These are phyloP conservation scores for Crocuta crocuta DNA, from an alignment of 2,113 vertebrate species.

Conservation along the genomic window DNA sequence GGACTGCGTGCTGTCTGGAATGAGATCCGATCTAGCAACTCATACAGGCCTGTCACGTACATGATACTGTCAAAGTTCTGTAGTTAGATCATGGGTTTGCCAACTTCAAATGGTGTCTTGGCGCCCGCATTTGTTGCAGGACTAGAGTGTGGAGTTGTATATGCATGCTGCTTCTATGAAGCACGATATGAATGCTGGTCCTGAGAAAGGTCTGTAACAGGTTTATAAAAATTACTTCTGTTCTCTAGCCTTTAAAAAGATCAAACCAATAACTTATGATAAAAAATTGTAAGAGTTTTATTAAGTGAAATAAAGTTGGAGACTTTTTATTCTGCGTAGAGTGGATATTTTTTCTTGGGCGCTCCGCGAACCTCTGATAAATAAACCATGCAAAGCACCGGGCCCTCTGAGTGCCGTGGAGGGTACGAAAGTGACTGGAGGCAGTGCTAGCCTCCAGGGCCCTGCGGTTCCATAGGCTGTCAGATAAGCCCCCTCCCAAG, in stretches of 20 bases:
- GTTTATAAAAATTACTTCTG: constrained; percentile 59
- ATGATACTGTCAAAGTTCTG: not conserved
- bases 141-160: not conserved
- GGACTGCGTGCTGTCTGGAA: constrained; percentile 12
- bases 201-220: constrained; percentile 42
- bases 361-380: not conserved
- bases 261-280: constrained; percentile 48
- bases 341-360: not conserved
- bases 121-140: not conserved
- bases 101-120: not conserved
- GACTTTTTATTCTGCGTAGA: constrained; percentile 48
- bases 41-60: not conserved
- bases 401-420: not conserved
- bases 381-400: not conserved
- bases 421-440: not conserved
- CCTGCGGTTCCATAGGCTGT: not conserved
- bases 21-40: not conserved
- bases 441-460: not conserved
- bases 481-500: not conserved
- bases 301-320: constrained; percentile 62
- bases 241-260: constrained; percentile 74
- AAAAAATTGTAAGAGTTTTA: not conserved
- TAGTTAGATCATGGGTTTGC: not conserved
- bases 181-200: constrained; percentile 49
- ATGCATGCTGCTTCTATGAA: constrained; percentile 71